Evolutionary conservation across 2,888 invertebrate species (phyloP).

Genomic region (Dichetophora obliterata): DNA sequence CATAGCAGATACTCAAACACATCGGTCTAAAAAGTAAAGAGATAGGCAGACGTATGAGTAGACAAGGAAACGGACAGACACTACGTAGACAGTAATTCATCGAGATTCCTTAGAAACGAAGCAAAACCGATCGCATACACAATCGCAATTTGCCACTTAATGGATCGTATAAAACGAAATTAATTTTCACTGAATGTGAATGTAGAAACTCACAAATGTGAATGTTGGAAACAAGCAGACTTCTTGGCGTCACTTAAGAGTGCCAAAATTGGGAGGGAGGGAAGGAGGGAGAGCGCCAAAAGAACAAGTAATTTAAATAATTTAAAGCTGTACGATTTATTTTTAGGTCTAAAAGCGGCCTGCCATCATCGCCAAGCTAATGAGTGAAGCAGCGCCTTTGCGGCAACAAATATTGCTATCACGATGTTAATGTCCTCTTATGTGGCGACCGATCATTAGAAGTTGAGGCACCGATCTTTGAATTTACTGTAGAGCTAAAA

Average conservation of each 20-base stretch:
- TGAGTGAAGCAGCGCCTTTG: not conserved
- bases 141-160: slow-evolving; percentile 30
- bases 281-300: too few relatives aligned
- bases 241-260: not conserved
- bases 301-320: not conserved
- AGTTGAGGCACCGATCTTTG: slow-evolving; percentile 24
- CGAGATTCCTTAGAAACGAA: slow-evolving; percentile 30
- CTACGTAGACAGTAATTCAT: not conserved
- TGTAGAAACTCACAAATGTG: not conserved
- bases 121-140: slow-evolving; percentile 27
- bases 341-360: not conserved
- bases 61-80: not conserved
- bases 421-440: not conserved
- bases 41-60: not conserved
- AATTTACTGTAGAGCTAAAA: slow-evolving; percentile 35
- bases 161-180: slow-evolving; percentile 31
- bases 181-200: slow-evolving; percentile 12
- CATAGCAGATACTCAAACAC: too few relatives aligned
- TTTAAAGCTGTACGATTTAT: not conserved
- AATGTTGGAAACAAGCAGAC: slow-evolving; percentile 1
- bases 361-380: not conserved
- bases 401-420: not conserved
- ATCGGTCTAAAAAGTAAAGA: too few relatives aligned
- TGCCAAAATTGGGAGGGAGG: not conserved
- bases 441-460: not conserved